Percentiles rank a stretch among this genome's conserved stretches.
phyloP scores from a whole-genome alignment of 2,113 vertebrate genomes.

The Mobula birostris region DNA sequence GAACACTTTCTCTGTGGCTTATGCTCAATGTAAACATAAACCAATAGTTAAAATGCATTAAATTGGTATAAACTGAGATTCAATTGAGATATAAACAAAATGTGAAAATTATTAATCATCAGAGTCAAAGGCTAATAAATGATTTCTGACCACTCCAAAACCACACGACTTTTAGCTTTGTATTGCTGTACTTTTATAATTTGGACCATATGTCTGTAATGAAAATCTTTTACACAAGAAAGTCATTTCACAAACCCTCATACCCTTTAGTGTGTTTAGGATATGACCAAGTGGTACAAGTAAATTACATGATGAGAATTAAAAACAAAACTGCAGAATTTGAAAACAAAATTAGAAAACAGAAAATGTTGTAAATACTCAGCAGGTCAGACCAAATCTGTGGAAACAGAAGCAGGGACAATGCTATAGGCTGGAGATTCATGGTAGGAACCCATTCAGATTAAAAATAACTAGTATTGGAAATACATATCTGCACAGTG shows the following conservation, averaged over 20 bases:
- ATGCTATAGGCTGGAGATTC: too few species aligned
- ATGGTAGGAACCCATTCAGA: too few species aligned
- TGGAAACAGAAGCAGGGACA: too few species aligned
- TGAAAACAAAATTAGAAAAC: too few species aligned
- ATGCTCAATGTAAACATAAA: constrained; percentile 4
- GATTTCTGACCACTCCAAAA: neutral
- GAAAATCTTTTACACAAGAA: neutral
- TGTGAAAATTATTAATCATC: neutral
- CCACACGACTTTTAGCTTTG: neutral
- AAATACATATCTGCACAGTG: too few species aligned
- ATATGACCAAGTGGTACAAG: neutral
- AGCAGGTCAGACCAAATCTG: too few species aligned
- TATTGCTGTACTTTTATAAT: neutral
- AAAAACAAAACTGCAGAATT: too few species aligned
- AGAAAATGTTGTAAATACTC: too few species aligned
- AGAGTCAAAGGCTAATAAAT: neutral
- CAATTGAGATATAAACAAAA: neutral
- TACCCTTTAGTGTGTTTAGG: neutral
- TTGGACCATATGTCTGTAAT: neutral
- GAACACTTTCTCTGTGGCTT: neutral
- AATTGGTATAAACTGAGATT: neutral
- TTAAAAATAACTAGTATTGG: too few species aligned
- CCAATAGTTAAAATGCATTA: neutral
- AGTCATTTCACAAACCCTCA: neutral
- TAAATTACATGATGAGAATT: neutral